Evolutionary conservation across 2,888 invertebrate species (phyloP).

Genomic region (Epirrita christyi): DNA sequence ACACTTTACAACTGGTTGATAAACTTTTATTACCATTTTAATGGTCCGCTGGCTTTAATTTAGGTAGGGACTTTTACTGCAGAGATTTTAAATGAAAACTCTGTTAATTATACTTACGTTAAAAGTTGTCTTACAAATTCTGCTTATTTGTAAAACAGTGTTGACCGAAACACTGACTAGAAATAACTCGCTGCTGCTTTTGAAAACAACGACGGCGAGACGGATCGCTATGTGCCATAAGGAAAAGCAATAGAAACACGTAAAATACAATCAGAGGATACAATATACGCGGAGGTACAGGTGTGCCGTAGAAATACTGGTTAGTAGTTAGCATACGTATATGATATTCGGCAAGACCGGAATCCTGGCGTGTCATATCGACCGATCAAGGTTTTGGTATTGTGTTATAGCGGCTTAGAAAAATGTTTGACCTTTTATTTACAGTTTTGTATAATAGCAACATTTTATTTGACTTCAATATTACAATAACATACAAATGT

Average conservation of each 20-base stretch:
- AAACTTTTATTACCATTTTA: constrained; percentile 31
- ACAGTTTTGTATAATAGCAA: too few species aligned
- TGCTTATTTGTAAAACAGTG: constrained; percentile 26
- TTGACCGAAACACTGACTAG: constrained; percentile 7
- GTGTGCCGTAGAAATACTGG: constrained; percentile 54
- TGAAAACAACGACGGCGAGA: constrained; percentile 16
- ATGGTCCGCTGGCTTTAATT: constrained; percentile 17
- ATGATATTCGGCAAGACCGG: constrained; percentile 54
- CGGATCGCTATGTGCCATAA: constrained; percentile 12
- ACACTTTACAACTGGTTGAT: constrained; percentile 25
- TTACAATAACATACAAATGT: too few species aligned
- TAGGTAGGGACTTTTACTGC: constrained; percentile 6
- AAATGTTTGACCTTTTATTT: too few species aligned
- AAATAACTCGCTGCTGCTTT: constrained; percentile 14
- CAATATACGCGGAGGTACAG: constrained; percentile 38
- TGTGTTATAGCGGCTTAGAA: background rate
- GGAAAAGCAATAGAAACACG: constrained; percentile 44
- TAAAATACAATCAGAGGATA: constrained; percentile 38
- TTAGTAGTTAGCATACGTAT: constrained; percentile 51
- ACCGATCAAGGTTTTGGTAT: constrained; percentile 13
- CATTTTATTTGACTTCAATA: too few species aligned
- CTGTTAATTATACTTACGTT: constrained; percentile 1
- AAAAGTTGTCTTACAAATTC: constrained; percentile 2
- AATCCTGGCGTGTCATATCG: constrained; percentile 59
- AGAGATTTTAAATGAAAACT: constrained; percentile 17